These are phyloP conservation scores for Melipona beecheii DNA, from an alignment of 2,888 invertebrate species.

Conservation along the genomic window DNA sequence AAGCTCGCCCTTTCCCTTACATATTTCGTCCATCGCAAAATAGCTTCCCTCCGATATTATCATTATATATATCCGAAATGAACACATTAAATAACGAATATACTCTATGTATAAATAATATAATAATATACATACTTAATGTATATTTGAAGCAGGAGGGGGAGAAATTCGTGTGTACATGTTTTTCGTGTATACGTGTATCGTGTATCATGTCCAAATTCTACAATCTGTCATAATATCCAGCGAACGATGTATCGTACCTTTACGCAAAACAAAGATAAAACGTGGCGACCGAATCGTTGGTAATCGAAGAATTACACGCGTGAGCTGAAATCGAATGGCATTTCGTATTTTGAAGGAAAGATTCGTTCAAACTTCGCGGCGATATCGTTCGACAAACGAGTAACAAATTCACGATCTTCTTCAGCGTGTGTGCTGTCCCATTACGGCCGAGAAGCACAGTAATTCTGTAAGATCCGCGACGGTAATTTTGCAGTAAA, in stretches of 20 bases:
- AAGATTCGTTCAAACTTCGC: not conserved
- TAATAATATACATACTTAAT: slow-evolving; percentile 24
- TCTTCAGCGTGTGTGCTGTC: not conserved
- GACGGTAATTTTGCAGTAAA: not conserved
- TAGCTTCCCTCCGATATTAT: slow-evolving; percentile 13
- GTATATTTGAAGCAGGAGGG: slow-evolving; percentile 37
- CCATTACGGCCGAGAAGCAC: not conserved
- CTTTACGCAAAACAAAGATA: not conserved
- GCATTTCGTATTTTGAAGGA: not conserved
- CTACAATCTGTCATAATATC: not conserved
- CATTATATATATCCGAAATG: slow-evolving; percentile 10
- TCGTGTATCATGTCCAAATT: slow-evolving; percentile 8
- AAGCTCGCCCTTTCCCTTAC: not conserved
- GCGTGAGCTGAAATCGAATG: slow-evolving; percentile 1
- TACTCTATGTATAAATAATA: slow-evolving; percentile 33
- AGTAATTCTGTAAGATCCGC: too few relatives aligned
- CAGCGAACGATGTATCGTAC: not conserved
- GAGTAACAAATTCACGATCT: not conserved
- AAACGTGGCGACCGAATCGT: not conserved
- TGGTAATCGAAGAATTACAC: not conserved
- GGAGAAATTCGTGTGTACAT: slow-evolving; percentile 17
- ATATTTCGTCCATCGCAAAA: slow-evolving; percentile 20
- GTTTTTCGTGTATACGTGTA: slow-evolving; percentile 11
- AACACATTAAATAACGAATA: slow-evolving; percentile 40
- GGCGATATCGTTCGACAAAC: not conserved